phyloP scores from a whole-genome alignment of 2,113 vertebrate species.

The Brachypodius melanocephalos region DNA sequence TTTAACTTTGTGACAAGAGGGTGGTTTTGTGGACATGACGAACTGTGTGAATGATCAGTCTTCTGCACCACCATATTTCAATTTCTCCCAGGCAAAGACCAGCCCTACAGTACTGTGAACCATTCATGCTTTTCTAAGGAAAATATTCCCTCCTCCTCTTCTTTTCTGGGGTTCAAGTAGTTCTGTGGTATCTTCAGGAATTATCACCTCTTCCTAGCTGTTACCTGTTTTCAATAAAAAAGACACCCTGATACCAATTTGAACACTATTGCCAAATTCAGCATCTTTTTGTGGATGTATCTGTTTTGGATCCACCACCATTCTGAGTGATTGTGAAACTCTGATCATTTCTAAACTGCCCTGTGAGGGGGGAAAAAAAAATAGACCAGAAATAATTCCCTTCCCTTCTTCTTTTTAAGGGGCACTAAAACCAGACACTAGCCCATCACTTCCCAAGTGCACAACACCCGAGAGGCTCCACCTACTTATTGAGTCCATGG shows the following conservation, averaged over 20 bases:
- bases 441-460: background rate
- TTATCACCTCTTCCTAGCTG: background rate
- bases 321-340: background rate
- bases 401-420: background rate
- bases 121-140: background rate
- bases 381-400: background rate
- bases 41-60: background rate
- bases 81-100: background rate
- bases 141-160: background rate
- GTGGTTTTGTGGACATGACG: background rate
- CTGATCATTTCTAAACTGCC: background rate
- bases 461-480: background rate
- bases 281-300: background rate
- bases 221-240: background rate
- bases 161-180: background rate
- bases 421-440: background rate
- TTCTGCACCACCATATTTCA: background rate
- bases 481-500: background rate
- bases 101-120: background rate
- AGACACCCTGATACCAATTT: background rate
- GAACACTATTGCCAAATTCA: background rate
- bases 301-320: background rate
- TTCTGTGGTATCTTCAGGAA: background rate
- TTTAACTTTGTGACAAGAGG: background rate
- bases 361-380: rapidly evolving